phyloP scores from a whole-genome alignment of 2,888 invertebrate species.

The Chrysolina oricalcia region DNA sequence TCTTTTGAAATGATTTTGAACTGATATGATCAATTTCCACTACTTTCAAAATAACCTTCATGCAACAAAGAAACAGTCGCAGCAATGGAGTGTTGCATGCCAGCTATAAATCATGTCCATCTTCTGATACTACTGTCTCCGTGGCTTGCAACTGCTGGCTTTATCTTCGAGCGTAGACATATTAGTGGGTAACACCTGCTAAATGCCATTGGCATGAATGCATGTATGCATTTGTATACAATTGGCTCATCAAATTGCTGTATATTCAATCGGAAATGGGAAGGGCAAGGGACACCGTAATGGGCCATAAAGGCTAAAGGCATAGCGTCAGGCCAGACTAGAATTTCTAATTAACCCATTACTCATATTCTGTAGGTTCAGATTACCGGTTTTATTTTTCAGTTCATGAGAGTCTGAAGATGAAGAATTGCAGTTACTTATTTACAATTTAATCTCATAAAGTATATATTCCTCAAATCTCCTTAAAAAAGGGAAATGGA shows the following conservation, averaged over 20 bases:
- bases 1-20: too few species aligned
- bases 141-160: neutral
- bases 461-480: too few species aligned
- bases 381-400: too few species aligned
- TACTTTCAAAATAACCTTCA: too few species aligned
- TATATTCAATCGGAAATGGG: constrained; percentile 34
- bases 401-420: too few species aligned
- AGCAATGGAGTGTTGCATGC: too few species aligned
- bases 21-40: too few species aligned
- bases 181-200: constrained; percentile 22
- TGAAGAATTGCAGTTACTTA: too few species aligned
- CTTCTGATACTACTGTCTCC: constrained; percentile 4
- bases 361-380: too few species aligned
- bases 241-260: constrained; percentile 40
- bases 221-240: constrained; percentile 33
- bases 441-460: too few species aligned
- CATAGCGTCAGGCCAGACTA: constrained; percentile 1
- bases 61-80: too few species aligned
- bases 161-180: constrained; percentile 14
- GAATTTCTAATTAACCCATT: neutral
- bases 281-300: constrained; percentile 34
- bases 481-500: too few species aligned
- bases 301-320: constrained; percentile 12
- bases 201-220: constrained; percentile 28
- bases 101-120: neutral